These are phyloP conservation scores for Porites australiensis DNA, from an alignment of 64 coral and sea anemone species.

Conservation along the genomic window DNA sequence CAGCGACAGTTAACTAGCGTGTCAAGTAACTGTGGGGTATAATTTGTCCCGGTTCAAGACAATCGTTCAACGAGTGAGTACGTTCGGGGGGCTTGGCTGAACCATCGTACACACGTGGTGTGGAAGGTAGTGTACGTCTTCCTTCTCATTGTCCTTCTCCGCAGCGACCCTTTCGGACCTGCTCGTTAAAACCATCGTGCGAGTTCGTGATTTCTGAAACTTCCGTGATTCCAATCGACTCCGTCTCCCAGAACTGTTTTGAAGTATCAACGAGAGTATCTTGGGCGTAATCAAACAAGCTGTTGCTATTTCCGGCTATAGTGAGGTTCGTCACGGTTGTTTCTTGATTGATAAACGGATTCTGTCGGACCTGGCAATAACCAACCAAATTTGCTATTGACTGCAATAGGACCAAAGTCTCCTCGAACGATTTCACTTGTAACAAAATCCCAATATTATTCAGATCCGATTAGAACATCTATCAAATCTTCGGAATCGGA, in stretches of 20 bases:
- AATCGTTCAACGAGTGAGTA: too few relatives aligned
- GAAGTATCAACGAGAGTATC: conserved; percentile 44
- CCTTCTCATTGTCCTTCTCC: not conserved
- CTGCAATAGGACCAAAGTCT: conserved; percentile 42
- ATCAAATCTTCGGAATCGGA: conserved; percentile 1
- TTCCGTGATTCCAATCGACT: conserved; percentile 2
- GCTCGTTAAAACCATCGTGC: not conserved
- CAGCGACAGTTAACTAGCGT: not conserved
- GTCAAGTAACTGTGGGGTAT: not conserved
- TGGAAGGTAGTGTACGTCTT: too few relatives aligned
- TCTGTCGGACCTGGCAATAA: conserved; percentile 57
- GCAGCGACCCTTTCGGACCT: not conserved
- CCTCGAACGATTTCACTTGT: conserved; percentile 42
- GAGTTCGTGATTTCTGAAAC: not conserved
- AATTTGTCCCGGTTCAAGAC: too few relatives aligned
- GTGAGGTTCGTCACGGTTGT: conserved; percentile 22
- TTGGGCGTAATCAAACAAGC: conserved; percentile 16
- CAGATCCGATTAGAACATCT: conserved; percentile 56
- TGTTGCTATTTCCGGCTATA: not conserved
- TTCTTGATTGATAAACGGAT: not conserved
- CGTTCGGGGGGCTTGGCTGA: too few relatives aligned
- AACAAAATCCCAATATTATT: conserved; percentile 48
- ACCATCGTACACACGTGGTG: too few relatives aligned
- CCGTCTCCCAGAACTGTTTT: conserved; percentile 56
- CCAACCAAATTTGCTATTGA: conserved; percentile 67